These are phyloP conservation scores for Aptenodytes forsteri DNA, from an alignment of 2,113 vertebrate genomes.

Conservation along the genomic window DNA sequence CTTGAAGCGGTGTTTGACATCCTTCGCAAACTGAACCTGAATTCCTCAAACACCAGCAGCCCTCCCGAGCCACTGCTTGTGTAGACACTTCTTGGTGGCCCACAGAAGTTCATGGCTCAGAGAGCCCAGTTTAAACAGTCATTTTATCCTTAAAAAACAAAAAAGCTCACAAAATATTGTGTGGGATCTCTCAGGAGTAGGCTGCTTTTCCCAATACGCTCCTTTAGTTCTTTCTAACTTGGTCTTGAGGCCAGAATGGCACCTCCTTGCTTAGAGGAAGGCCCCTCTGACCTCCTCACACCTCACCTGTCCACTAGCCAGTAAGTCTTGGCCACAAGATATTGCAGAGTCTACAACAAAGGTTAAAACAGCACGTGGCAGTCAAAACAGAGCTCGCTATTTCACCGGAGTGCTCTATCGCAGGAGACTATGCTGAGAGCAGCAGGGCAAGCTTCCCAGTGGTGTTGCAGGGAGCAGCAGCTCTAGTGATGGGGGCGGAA, in stretches of 20 bases:
- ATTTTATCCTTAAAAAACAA: background rate
- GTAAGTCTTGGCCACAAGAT: background rate
- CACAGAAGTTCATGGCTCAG: background rate
- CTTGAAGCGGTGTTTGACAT: background rate
- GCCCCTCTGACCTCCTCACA: background rate
- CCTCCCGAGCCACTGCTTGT: rapidly evolving
- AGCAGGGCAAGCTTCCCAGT: background rate
- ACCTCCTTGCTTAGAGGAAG: background rate
- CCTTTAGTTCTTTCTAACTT: background rate
- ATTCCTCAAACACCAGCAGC: background rate
- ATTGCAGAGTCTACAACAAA: background rate
- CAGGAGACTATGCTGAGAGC: background rate
- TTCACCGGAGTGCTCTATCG: rapidly evolving
- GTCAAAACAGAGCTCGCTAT: background rate
- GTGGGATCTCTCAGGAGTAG: background rate
- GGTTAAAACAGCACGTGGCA: background rate
- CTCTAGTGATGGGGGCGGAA: background rate
- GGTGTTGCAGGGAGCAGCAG: constrained; percentile 14
- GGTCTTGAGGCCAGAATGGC: background rate
- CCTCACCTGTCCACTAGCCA: background rate
- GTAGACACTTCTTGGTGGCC: background rate
- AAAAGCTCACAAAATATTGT: background rate
- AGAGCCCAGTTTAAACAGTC: background rate
- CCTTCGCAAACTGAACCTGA: background rate
- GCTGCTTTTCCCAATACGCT: background rate